Conservation (phyloP, 1,140 invertebrate genomes). For the Reticulitermes speratus region DNA sequence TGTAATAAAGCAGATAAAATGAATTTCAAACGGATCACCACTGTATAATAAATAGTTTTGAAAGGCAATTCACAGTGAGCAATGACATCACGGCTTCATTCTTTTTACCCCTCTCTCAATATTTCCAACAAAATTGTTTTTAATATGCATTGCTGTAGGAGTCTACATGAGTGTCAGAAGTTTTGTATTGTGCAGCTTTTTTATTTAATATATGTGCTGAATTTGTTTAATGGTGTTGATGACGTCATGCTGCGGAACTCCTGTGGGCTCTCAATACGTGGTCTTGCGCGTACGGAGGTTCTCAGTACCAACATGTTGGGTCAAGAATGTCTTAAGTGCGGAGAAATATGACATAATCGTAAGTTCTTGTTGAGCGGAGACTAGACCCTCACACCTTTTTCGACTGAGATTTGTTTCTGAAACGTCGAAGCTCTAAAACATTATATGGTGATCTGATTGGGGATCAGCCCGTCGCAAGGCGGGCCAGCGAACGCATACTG, state of each 20-base stretch:
- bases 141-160: conserved; percentile 5
- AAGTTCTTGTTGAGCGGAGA: no score
- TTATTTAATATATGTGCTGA: conserved; percentile 15
- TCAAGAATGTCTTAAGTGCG: not conserved
- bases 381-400: no score
- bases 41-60: not conserved
- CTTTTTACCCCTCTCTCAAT: not conserved
- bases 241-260: conserved; percentile 12
- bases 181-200: conserved; percentile 13
- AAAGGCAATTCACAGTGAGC: not conserved
- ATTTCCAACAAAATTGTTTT: conserved; percentile 10
- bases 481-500: no score
- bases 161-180: not conserved
- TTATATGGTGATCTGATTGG: no score
- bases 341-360: not conserved
- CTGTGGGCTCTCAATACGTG: not conserved
- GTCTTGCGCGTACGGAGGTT: not conserved
- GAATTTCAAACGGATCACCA: not conserved
- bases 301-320: not conserved
- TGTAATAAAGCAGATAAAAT: not conserved
- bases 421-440: no score
- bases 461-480: no score
- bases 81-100: not conserved
- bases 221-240: conserved; percentile 7
- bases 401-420: no score